Base-by-base conservation (phyloP, 53 echinoderm and acorn worm species). In the Mesocentrotus franciscanus region DNA sequence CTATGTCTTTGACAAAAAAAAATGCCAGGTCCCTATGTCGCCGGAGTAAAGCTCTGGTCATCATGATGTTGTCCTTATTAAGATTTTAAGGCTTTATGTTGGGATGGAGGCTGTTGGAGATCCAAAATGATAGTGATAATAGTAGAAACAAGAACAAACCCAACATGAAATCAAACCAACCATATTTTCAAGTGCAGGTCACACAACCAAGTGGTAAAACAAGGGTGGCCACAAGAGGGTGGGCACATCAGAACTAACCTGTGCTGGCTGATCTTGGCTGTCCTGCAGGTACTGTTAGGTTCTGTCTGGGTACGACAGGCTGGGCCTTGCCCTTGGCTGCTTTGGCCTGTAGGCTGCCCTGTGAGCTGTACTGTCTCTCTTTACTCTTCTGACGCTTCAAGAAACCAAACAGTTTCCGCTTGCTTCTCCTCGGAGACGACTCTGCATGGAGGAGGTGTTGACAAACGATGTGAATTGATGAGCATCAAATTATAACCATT, bases 341-440 rank as follows among this genome's bases (percentile, higher is more conserved):
- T 55, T 94, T 94, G 12, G 95, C 87, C 12, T 74, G 93, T 12
- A 94, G 33, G 22, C 57, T 85, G 22, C 95, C 95, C 66, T 94
- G 95, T 2, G 95, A 94, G 87, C 95, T 85, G 95, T 85, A 94
- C 95, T 94, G 85, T 16, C 95, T 85, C 11, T 94, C 95, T 70
- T 94, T 94, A 32, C 95, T 94, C 95, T 94, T 94, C 70, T n/a
- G 24, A 17, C 95, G 87, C 87, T 85, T 94, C 85, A 94, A 64
- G 87, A 94, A 85, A 49, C 95, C 95, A 94, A 94, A 94, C 42
- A 94, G 55, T 66, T 85, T 85, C 87, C 87, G 10, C 87, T 85
- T 94, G 66, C 85, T 68, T 66, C 95, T 85, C 66, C 95, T 61
- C 70, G 95, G 95, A 1, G 95, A 94, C 11, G 81, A 81, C 8